phyloP scores from a whole-genome alignment of 64 coral and sea anemone species.

The Platygyra sinensis region DNA sequence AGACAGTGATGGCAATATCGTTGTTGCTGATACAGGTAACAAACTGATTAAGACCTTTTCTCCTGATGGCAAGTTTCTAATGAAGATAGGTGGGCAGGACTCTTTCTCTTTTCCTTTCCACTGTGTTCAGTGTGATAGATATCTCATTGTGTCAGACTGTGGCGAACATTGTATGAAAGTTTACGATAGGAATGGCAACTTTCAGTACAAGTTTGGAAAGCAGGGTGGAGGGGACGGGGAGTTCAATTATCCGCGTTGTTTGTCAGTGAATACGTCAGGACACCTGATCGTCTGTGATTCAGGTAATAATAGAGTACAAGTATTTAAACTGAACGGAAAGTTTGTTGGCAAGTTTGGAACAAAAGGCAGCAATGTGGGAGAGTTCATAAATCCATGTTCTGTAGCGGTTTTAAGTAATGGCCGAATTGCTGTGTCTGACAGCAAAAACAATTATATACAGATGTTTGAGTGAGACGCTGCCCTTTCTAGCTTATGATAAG shows the following conservation, averaged over 20 bases:
- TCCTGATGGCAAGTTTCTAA: conserved; percentile 47
- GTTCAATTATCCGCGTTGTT: conserved; percentile 36
- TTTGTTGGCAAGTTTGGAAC: too few relatives aligned
- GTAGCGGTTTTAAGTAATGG: too few relatives aligned
- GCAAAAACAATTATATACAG: too few relatives aligned
- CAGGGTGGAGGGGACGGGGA: conserved; percentile 22
- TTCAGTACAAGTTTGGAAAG: conserved; percentile 43
- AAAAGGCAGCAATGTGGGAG: too few relatives aligned
- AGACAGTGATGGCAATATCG: conserved; percentile 52
- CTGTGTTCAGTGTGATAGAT: conserved; percentile 38
- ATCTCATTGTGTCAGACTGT: conserved; percentile 32
- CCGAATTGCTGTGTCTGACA: too few relatives aligned
- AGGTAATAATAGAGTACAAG: too few relatives aligned
- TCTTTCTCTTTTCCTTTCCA: conserved; percentile 37
- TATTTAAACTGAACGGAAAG: too few relatives aligned
- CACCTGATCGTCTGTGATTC: too few relatives aligned
- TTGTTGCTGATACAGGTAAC: conserved; percentile 52
- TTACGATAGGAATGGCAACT: conserved; percentile 45
- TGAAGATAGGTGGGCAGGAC: background rate
- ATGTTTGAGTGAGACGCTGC: too few relatives aligned
- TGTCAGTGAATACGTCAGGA: background rate
- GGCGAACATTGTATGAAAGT: conserved; percentile 46
- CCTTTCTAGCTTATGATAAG: too few relatives aligned
- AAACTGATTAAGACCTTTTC: conserved; percentile 60
- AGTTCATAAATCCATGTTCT: too few relatives aligned